Evolutionary conservation across 2,113 vertebrate species (phyloP).

Genomic region (Aegithalos caudatus): DNA sequence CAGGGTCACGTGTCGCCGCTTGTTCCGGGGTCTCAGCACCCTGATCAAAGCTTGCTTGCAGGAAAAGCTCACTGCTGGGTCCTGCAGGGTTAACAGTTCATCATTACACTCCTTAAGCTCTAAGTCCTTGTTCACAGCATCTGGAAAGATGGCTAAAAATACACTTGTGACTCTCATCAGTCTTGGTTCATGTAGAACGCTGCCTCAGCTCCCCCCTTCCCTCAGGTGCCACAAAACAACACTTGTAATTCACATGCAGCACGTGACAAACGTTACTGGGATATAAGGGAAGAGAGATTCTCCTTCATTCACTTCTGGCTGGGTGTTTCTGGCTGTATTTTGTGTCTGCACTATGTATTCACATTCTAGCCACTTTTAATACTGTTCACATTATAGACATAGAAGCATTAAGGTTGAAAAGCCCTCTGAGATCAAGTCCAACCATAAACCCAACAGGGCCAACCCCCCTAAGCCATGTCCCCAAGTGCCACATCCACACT

Average conservation of each 20-base stretch:
- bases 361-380: neutral
- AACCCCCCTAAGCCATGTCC: neutral
- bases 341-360: neutral
- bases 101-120: neutral
- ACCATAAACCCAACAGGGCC: neutral
- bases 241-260: neutral
- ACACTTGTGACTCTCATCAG: neutral
- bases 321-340: neutral
- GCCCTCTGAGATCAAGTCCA: neutral
- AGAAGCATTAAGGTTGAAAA: neutral
- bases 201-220: neutral
- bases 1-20: conserved; percentile 92
- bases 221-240: neutral
- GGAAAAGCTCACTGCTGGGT: conserved; percentile 95
- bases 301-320: neutral
- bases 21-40: conserved; percentile 94
- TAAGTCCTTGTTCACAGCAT: neutral
- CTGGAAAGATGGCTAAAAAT: neutral
- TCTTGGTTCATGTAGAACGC: neutral
- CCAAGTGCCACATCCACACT: neutral
- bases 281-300: neutral
- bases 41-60: conserved; percentile 98
- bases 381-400: neutral
- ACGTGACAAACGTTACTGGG: neutral
- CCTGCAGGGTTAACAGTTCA: conserved; percentile 71